These are phyloP conservation scores for Drosophila biarmipes DNA, from an alignment of 1,140 invertebrate species.

Conservation along the genomic window DNA sequence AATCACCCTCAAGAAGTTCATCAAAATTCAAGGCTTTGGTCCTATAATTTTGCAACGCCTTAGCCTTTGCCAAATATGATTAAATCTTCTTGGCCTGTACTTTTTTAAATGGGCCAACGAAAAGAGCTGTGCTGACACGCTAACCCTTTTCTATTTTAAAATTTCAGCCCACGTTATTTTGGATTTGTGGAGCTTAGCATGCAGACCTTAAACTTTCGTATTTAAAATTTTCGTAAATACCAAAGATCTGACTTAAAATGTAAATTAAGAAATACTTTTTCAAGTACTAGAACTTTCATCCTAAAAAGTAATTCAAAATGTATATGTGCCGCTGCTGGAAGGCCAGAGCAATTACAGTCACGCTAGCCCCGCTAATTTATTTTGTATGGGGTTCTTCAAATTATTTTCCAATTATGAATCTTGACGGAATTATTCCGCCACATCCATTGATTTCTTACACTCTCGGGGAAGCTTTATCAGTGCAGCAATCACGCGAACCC, in stretches of 20 bases:
- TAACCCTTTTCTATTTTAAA: conserved; percentile 3
- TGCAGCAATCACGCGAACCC: conserved; percentile 29
- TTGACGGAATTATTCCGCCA: conserved; percentile 9
- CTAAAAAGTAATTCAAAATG: too few species aligned
- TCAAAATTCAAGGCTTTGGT: not conserved
- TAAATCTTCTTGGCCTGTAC: not conserved
- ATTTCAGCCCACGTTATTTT: not conserved
- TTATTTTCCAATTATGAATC: conserved; percentile 3
- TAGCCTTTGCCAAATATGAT: not conserved
- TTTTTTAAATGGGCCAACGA: not conserved
- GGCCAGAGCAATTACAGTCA: conserved; percentile 10
- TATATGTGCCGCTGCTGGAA: too few species aligned
- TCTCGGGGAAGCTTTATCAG: conserved; percentile 26
- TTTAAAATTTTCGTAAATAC: not conserved
- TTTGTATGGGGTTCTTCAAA: not conserved
- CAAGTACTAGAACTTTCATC: too few species aligned
- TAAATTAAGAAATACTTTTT: too few species aligned
- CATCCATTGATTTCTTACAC: conserved; percentile 17
- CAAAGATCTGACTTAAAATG: not conserved
- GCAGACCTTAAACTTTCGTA: not conserved
- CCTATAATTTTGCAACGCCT: not conserved
- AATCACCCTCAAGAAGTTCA: too few species aligned
- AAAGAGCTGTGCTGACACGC: conserved; percentile 5
- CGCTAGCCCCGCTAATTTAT: not conserved
- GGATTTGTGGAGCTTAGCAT: not conserved